These are phyloP conservation scores for Galemys pyrenaicus DNA, from an alignment of 2,113 vertebrate species.

Conservation along the genomic window DNA sequence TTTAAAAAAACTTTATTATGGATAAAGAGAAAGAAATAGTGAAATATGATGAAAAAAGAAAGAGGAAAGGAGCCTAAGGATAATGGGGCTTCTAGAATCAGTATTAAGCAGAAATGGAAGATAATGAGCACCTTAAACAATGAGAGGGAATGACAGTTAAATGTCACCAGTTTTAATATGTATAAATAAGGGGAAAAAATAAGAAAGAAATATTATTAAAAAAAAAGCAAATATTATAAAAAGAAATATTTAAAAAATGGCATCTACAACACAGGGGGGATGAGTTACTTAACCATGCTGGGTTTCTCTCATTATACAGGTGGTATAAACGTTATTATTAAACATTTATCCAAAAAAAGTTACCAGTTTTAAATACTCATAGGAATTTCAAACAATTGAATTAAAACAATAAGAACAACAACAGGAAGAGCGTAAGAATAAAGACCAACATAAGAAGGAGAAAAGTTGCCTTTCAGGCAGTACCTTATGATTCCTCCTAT, in stretches of 20 bases:
- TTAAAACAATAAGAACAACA: background rate
- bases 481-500: slow-evolving; percentile 98
- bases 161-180: background rate
- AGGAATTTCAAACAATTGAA: background rate
- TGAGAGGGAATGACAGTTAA: background rate
- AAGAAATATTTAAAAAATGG: too few species aligned
- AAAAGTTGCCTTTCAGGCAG: background rate
- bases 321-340: too few species aligned
- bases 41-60: background rate
- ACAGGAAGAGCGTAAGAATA: slow-evolving; percentile 9
- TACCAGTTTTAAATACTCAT: background rate
- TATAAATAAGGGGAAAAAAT: too few species aligned
- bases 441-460: background rate
- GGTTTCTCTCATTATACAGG: too few species aligned
- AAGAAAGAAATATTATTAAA: too few species aligned
- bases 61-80: background rate
- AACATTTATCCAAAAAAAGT: too few species aligned
- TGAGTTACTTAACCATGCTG: too few species aligned
- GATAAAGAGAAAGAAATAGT: slow-evolving; percentile 7
- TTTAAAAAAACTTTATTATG: background rate
- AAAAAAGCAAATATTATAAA: too few species aligned
- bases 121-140: background rate
- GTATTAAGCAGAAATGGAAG: background rate
- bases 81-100: background rate
- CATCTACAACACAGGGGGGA: too few species aligned